Base-by-base conservation (phyloP, 2,888 invertebrate species). In the Maniola hyperantus region DNA sequence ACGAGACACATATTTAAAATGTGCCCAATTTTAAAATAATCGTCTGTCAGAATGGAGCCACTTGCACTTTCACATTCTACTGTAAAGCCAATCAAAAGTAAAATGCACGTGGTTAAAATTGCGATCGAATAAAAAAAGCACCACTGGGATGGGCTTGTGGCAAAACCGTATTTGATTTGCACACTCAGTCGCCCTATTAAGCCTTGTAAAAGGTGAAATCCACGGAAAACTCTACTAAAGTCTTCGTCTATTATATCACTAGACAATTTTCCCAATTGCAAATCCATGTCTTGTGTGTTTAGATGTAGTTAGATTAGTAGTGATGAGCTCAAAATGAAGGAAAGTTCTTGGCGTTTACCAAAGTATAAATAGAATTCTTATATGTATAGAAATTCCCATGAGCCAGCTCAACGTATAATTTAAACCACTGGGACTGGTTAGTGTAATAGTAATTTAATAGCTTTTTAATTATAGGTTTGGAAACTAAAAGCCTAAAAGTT, bases 231-330 rank as follows among this genome's bases (percentile, higher is more conserved):
- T 64, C 73, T 69, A 8, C 83, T 71, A 42, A 88, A 87, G 39
- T 86, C 82, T 6, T 86, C 81, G 36, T 84, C 83, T 51, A 89
- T 72, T 20, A 85, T 77, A 68, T 88, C 86, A 26, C 73, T 75
- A 1, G 81, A 78, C 5, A 86, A 69, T 6, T 70, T 71, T 69
- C 85, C 84, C n/a, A 82, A 62, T 15, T 64, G 50, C 6, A 51
- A 46, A 20, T 65, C 64, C 71, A 71, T 71, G 58, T 42, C 42
- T 8, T 57, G 39, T 20, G 15, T 11, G 1, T 39, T 7, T 11
- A 11, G 48, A 48, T 4, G 4, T 4, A n/a, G n/a, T n/a, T n/a
- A n/a, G n/a, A n/a, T n/a, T n/a, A 18, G 15, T n/a, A 46, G 7
- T 7, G 46, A 1, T 48, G 8, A 48, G 18, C 15, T 48, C 2